Percentiles rank a stretch among this genome's conserved stretches.
These are phyloP conservation scores for Micrasema longulum DNA, from an alignment of 1,140 invertebrate genomes.

Conservation along the genomic window DNA sequence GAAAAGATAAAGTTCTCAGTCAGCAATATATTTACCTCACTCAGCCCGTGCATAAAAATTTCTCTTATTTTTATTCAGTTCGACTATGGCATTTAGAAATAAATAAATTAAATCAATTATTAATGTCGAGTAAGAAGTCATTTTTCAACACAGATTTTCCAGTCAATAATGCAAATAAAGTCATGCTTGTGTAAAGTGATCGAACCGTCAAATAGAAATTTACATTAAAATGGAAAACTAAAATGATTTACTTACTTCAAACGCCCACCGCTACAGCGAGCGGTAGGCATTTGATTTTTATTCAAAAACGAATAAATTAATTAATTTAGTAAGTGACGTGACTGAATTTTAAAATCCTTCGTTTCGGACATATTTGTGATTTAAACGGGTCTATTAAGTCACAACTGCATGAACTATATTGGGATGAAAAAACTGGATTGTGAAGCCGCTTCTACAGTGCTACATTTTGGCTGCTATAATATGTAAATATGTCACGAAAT, in stretches of 20 bases:
- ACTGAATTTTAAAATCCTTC: background rate
- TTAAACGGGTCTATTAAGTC: too few relatives aligned
- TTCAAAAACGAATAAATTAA: background rate
- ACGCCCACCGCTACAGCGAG: too few relatives aligned
- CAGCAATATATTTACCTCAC: too few relatives aligned
- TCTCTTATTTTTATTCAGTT: too few relatives aligned
- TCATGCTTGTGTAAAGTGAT: background rate
- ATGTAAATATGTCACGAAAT: conserved; percentile 5
- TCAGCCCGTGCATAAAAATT: too few relatives aligned
- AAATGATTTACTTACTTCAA: too few relatives aligned
- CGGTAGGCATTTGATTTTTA: background rate
- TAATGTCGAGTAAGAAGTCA: too few relatives aligned
- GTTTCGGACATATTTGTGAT: background rate
- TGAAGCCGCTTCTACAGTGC: background rate
- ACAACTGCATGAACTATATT: background rate
- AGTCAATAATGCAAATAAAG: background rate
- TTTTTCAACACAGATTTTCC: background rate
- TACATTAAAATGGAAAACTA: background rate
- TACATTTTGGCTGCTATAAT: background rate
- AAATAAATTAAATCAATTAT: too few relatives aligned
- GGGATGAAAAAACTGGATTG: conserved; percentile 5
- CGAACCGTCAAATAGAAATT: background rate
- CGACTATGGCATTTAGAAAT: too few relatives aligned
- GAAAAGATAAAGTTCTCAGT: too few relatives aligned
- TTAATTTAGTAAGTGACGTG: background rate